Percentiles rank a stretch among this genome's conserved stretches.
Evolutionary conservation across 2,113 vertebrate species (phyloP).

Genomic region (Puffinus mauretanicus): DNA sequence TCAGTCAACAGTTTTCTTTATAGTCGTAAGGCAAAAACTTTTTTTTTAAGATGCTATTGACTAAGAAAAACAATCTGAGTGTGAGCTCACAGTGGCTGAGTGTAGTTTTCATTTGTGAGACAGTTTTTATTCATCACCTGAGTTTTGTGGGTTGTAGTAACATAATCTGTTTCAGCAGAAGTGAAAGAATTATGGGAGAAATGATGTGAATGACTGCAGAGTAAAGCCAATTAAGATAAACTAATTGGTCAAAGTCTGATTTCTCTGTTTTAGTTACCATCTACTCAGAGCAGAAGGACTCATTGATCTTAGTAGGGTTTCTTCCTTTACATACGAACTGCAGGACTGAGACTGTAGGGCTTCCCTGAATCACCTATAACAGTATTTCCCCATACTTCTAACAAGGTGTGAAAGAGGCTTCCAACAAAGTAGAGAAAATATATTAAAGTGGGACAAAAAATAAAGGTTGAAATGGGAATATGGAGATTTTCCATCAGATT

Average conservation of each 20-base stretch:
- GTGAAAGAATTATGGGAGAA: not conserved
- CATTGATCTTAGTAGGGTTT: not conserved
- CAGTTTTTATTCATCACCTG: not conserved
- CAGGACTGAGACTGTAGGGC: not conserved
- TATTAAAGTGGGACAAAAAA: not conserved
- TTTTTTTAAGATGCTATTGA: not conserved
- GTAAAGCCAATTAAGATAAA: constrained; percentile 10
- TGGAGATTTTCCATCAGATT: not conserved
- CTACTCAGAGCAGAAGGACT: not conserved
- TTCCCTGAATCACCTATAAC: not conserved
- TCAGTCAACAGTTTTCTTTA: not conserved
- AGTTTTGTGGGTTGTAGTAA: not conserved
- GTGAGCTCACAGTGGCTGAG: not conserved
- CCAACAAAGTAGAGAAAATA: not conserved
- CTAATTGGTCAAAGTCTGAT: constrained; percentile 11
- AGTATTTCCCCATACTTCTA: not conserved
- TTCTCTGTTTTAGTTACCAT: constrained; percentile 6
- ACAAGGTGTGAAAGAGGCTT: not conserved
- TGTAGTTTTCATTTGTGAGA: not conserved
- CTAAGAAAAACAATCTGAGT: not conserved
- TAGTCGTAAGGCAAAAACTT: not conserved
- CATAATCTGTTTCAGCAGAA: not conserved
- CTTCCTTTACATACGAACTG: not conserved
- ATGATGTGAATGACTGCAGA: not conserved
- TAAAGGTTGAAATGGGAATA: not conserved